Conservation (phyloP, 2,113 vertebrate species). For the Gadus macrocephalus region DNA sequence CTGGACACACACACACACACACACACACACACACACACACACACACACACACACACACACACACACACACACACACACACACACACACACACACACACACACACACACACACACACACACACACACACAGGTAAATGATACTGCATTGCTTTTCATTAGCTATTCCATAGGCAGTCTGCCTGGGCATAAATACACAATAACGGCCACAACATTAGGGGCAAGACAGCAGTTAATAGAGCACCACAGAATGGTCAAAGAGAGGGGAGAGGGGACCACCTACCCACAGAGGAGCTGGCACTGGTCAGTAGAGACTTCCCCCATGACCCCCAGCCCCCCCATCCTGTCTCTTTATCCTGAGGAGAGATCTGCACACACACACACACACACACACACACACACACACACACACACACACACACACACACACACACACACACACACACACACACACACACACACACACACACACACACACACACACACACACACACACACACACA, state of each 20-base stretch:
- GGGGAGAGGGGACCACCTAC: constrained; percentile 59
- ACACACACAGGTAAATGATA: constrained; percentile 70
- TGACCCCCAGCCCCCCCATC: constrained; percentile 83
- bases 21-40: not conserved
- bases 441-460: no score
- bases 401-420: constrained; percentile 16
- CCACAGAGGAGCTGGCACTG: constrained; percentile 87
- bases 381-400: constrained; percentile 25
- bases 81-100: not conserved
- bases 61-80: constrained; percentile 71
- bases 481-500: no score
- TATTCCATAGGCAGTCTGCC: no score
- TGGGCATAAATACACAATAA: no score
- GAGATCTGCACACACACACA: constrained; percentile 37
- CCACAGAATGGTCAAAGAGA: not conserved
- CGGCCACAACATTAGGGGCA: not conserved
- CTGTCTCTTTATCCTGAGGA: constrained; percentile 51
- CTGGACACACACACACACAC: constrained; percentile 55
- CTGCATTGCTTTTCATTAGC: no score
- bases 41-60: constrained; percentile 1
- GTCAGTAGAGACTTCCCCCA: constrained; percentile 94
- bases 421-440: not conserved
- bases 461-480: no score
- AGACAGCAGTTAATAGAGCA: not conserved
- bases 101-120: constrained; percentile 3